Base-by-base conservation (phyloP, 2,888 invertebrate genomes). In the Cyrtodaria siliqua region DNA sequence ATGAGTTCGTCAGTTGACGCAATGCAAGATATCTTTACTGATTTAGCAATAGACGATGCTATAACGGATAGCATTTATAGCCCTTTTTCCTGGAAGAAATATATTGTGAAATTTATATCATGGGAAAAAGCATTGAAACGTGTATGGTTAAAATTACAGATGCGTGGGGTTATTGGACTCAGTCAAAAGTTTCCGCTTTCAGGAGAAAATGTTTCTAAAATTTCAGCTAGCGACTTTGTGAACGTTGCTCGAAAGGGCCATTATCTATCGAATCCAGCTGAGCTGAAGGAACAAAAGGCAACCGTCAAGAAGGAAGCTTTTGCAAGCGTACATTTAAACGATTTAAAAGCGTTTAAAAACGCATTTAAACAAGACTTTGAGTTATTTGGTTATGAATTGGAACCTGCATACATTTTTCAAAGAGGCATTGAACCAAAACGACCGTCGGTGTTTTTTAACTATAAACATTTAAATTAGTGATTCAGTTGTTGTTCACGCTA, bases 111-210 rank as follows among this genome's bases (percentile, higher is more conserved):
- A 29, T 53, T 42, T 12, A 80, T 80, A 47, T 53, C 66, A 23
- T 80, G 80, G 80, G 73, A 73, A 8, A 64, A 72, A 49, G 76
- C 80, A 6, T 33, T 80, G 2, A 67, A 52, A 14, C 38, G 80
- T 42, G 53, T 80, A 8, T 80, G 80, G 80, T 56, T 76, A 16
- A 80, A 80, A 29, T 66, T 80, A 14, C 80, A 80, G 47, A 66
- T 80, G 72, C 29, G 70, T 6, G 76, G 80, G 16, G 66, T 80
- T 18, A 73, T 80, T 29, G 55, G 56, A 1, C 27, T 40, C 24
- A 49, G 61, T 6, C 49, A 61, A 14, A 40, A 24, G 33, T 47
- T 76, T 40, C 49, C 49, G 3, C 16, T 73, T 2, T 16, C 57
- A 33, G 33, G 12, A 0, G 40, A 42, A 20, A 66, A 66, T 14